These are phyloP conservation scores for Echiichthys vipera DNA, from an alignment of 2,797 vertebrate genomes.

Conservation along the genomic window DNA sequence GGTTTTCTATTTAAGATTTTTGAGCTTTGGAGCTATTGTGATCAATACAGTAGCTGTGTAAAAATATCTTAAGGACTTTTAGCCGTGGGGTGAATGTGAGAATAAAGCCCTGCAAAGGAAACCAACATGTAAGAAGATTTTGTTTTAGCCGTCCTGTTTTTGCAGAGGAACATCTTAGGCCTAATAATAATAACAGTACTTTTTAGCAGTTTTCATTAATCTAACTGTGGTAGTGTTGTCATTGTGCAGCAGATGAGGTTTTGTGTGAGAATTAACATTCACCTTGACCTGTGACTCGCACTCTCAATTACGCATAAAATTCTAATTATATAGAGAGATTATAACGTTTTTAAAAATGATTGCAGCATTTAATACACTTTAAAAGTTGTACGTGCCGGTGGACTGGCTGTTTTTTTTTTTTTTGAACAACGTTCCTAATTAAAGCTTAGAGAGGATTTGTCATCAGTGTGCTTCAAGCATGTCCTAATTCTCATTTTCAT, in stretches of 20 bases:
- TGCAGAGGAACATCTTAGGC: slow-evolving; percentile 71
- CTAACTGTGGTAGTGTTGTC: slow-evolving; percentile 77
- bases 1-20: slow-evolving; percentile 18
- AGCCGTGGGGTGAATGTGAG: slow-evolving; percentile 41
- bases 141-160: slow-evolving; percentile 68
- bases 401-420: slow-evolving; percentile 74
- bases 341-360: slow-evolving; percentile 88
- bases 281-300: slow-evolving; percentile 86
- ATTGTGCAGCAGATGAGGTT: slow-evolving; percentile 79
- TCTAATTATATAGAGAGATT: slow-evolving; percentile 89
- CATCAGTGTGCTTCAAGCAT: slow-evolving; percentile 84
- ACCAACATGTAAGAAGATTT: slow-evolving; percentile 53
- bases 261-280: slow-evolving; percentile 83
- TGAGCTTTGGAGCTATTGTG: slow-evolving; percentile 36
- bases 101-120: slow-evolving; percentile 46
- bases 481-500: slow-evolving; percentile 89
- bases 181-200: slow-evolving; percentile 73
- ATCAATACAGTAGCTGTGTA: slow-evolving; percentile 53
- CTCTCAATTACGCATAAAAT: slow-evolving; percentile 86
- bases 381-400: slow-evolving; percentile 85
- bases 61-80: slow-evolving; percentile 39
- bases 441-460: slow-evolving; percentile 89
- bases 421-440: slow-evolving; percentile 85
- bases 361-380: slow-evolving; percentile 90
- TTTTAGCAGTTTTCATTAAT: slow-evolving; percentile 80